These are phyloP conservation scores for Nannoperca obscura DNA, from an alignment of 2,797 vertebrate species.

Conservation along the genomic window DNA sequence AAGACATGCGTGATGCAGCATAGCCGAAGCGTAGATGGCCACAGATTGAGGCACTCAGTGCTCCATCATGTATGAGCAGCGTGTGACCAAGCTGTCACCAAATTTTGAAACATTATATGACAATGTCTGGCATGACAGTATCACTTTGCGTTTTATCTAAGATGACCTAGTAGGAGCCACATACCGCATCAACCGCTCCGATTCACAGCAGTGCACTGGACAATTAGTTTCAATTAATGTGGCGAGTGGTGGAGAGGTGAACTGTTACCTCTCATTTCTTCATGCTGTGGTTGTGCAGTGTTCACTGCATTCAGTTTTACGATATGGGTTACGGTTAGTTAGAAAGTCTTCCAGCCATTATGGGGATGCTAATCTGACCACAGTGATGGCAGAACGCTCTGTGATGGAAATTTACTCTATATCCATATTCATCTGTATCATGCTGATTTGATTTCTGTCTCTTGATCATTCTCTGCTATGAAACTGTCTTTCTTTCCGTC, in stretches of 20 bases:
- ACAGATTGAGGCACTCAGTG: conserved; percentile 59
- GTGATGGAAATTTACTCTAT: too few relatives aligned
- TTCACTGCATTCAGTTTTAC: not conserved
- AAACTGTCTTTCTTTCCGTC: too few relatives aligned
- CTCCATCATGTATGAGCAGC: conserved; percentile 45
- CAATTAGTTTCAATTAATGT: conserved; percentile 44
- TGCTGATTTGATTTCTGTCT: too few relatives aligned
- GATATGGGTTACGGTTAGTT: conserved; percentile 16
- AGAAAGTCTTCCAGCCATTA: conserved; percentile 22
- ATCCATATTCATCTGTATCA: too few relatives aligned
- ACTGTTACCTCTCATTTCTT: conserved; percentile 27
- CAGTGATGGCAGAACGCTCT: conserved; percentile 4
- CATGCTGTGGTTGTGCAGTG: not conserved
- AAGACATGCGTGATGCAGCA: conserved; percentile 45
- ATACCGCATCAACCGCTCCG: not conserved
- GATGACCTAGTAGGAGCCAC: not conserved
- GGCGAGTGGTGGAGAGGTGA: conserved; percentile 7
- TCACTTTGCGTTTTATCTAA: conserved; percentile 29
- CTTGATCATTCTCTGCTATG: too few relatives aligned
- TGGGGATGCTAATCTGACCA: conserved; percentile 38
- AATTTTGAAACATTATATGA: conserved; percentile 27
- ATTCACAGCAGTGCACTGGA: not conserved
- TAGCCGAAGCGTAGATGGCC: conserved; percentile 28
- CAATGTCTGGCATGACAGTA: conserved; percentile 8
- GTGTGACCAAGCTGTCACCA: conserved; percentile 33